Percentiles rank a stretch among this genome's conserved stretches.
Conservation (phyloP, 1,140 invertebrate genomes). For the Arion vulgaris region DNA sequence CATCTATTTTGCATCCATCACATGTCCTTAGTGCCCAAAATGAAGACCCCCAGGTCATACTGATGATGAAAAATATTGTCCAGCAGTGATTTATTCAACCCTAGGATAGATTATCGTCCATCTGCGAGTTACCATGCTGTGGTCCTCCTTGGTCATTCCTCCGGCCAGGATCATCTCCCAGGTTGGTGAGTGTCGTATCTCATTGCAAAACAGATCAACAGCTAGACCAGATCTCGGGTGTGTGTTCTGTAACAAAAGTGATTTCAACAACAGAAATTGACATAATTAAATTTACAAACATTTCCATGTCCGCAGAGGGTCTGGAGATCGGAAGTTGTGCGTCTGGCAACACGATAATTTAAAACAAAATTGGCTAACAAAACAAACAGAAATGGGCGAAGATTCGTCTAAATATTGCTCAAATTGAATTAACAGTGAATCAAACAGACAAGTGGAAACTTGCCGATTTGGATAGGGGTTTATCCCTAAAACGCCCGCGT, state of each 20-base stretch:
- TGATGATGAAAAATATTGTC: too few relatives aligned
- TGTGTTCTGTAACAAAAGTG: constrained; percentile 43
- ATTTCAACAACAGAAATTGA: constrained; percentile 44
- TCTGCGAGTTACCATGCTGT: constrained; percentile 25
- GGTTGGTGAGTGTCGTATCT: constrained; percentile 1
- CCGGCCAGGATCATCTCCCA: constrained; percentile 2
- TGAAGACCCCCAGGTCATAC: too few relatives aligned
- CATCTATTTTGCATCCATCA: too few relatives aligned
- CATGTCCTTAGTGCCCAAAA: too few relatives aligned
- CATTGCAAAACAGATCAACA: constrained; percentile 10
- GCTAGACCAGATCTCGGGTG: background rate
- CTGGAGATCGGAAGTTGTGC: constrained; percentile 17
- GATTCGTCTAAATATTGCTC: too few relatives aligned
- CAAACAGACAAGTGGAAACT: constrained; percentile 37
- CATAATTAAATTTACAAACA: constrained; percentile 43
- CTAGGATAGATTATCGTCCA: constrained; percentile 22
- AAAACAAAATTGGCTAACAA: too few relatives aligned
- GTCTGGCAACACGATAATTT: background rate
- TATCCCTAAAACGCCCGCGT: too few relatives aligned
- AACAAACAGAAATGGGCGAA: too few relatives aligned
- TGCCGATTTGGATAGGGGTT: background rate
- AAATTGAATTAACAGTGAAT: constrained; percentile 32
- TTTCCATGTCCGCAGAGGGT: constrained; percentile 38
- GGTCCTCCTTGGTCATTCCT: constrained; percentile 11
- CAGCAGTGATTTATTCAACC: too few relatives aligned